Conservation (phyloP, 2,797 vertebrate genomes). For the Phoxinus dragarum region DNA sequence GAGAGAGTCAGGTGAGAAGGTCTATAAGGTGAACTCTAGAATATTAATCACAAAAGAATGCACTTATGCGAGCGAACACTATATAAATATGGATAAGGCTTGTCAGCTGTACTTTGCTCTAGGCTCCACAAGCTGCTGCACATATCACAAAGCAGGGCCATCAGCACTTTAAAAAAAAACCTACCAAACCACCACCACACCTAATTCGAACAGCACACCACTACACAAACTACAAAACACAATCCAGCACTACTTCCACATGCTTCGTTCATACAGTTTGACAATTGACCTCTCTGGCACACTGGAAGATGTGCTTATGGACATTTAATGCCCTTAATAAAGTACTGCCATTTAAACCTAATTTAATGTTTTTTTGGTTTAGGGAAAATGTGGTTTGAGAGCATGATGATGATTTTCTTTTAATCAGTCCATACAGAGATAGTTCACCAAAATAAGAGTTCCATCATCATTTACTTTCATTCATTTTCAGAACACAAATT, state of each 20-base stretch:
- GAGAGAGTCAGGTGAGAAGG: conserved; percentile 48
- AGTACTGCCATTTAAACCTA: neutral
- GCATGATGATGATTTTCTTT: neutral
- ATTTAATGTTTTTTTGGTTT: neutral
- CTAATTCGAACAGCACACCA: neutral
- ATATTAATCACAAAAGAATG: conserved; percentile 78
- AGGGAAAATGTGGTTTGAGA: neutral
- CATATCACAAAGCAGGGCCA: conserved; percentile 51
- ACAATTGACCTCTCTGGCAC: neutral
- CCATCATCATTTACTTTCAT: too few relatives aligned
- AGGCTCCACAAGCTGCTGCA: conserved; percentile 65
- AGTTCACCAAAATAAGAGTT: too few relatives aligned
- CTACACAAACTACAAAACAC: neutral
- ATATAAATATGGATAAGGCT: conserved; percentile 73
- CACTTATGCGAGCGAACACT: conserved; percentile 75
- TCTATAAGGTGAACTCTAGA: conserved; percentile 64
- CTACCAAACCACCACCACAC: conserved; percentile 52
- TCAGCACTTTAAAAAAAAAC: conserved; percentile 50
- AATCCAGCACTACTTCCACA: neutral
- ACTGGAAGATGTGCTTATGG: neutral
- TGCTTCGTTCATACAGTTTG: neutral
- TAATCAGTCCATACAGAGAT: neutral
- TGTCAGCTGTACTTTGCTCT: conserved; percentile 64
- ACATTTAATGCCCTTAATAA: neutral
- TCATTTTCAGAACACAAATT: neutral